Percentiles rank a stretch among this genome's conserved stretches.
phyloP scores from a whole-genome alignment of 1,140 invertebrate species.

The Meteorus sp. region DNA sequence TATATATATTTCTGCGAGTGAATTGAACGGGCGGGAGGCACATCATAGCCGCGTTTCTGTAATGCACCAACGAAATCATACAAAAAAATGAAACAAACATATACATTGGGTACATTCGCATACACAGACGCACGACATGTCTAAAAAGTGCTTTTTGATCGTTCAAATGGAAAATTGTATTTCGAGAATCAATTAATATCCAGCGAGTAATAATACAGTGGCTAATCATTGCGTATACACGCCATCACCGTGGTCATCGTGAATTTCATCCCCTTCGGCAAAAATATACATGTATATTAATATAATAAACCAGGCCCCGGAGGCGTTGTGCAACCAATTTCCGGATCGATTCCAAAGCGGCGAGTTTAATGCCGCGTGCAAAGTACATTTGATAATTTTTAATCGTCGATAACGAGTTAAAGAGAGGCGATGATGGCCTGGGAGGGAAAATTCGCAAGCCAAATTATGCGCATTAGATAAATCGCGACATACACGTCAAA shows the following conservation, averaged over 20 bases:
- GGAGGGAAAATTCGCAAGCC: too few species aligned
- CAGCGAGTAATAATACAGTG: constrained; percentile 54
- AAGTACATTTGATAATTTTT: constrained; percentile 58
- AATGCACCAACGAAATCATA: too few species aligned
- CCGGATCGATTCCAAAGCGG: constrained; percentile 25
- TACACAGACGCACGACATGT: background rate
- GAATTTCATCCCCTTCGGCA: background rate
- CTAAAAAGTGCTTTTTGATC: constrained; percentile 49
- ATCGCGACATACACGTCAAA: too few species aligned
- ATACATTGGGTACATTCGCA: too few species aligned
- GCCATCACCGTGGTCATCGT: constrained; percentile 25
- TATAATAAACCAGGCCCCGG: too few species aligned
- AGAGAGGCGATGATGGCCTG: too few species aligned
- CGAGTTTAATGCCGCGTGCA: constrained; percentile 26
- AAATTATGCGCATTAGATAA: too few species aligned
- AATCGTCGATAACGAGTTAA: constrained; percentile 45
- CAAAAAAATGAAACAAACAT: too few species aligned
- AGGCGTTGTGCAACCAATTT: constrained; percentile 31
- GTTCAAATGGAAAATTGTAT: constrained; percentile 57
- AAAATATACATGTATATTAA: constrained; percentile 19
- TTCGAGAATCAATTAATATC: constrained; percentile 59
- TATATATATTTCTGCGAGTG: background rate
- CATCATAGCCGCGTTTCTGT: background rate
- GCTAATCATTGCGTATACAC: constrained; percentile 48
- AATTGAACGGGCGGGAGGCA: background rate